Evolutionary conservation across 2,888 invertebrate genomes (phyloP).

Genomic region (Eupithecia vulgata): DNA sequence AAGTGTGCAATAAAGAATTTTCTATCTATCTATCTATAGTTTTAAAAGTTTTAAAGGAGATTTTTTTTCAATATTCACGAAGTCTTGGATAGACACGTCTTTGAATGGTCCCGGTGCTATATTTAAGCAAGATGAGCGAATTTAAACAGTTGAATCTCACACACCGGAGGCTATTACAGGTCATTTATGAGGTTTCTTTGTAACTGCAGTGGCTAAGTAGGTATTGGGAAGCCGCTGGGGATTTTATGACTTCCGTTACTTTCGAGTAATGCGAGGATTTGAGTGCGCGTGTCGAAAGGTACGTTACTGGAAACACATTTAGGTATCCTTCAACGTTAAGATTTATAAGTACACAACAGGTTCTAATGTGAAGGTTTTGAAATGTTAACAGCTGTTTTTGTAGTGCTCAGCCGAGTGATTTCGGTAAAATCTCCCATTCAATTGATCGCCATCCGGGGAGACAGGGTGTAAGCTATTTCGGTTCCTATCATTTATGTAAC

Average conservation of each 20-base stretch:
- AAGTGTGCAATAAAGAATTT: too few species aligned
- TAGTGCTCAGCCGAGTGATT: too few species aligned
- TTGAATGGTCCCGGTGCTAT: slow-evolving; percentile 5
- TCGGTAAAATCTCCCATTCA: too few species aligned
- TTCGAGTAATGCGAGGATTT: slow-evolving; percentile 25
- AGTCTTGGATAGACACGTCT: neutral
- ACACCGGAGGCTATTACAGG: slow-evolving; percentile 22
- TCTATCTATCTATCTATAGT: too few species aligned
- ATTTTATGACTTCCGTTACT: slow-evolving; percentile 32
- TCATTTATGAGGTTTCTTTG: slow-evolving; percentile 34
- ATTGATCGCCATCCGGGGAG: too few species aligned
- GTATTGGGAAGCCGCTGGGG: slow-evolving; percentile 29
- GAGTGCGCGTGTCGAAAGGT: slow-evolving; percentile 15
- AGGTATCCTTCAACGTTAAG: neutral
- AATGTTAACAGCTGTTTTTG: neutral
- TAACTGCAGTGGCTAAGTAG: slow-evolving; percentile 31
- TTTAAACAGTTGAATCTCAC: slow-evolving; percentile 29
- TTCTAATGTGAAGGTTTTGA: neutral
- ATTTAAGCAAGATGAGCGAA: slow-evolving; percentile 9
- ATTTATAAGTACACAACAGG: neutral
- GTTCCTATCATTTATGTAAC: too few species aligned
- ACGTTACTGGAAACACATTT: slow-evolving; percentile 5
- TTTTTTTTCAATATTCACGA: too few species aligned
- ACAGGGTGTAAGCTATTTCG: too few species aligned
- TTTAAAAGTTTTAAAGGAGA: too few species aligned